Base-by-base conservation (phyloP, 2,888 invertebrate species). In the Petrolisthes manimaculis region DNA sequence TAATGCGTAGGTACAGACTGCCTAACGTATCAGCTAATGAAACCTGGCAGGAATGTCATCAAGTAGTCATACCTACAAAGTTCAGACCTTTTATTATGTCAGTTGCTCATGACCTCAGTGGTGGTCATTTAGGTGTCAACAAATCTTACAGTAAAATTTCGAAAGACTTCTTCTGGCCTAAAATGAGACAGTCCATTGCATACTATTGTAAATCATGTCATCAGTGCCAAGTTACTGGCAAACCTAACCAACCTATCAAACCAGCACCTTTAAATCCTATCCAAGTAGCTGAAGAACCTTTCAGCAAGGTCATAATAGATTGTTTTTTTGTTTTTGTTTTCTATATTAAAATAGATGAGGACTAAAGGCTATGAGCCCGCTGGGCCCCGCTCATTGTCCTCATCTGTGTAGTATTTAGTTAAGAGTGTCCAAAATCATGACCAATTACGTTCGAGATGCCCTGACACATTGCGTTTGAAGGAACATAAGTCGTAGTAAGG, bases 1-100 rank as follows among this genome's bases (percentile, higher is more conserved):
- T 78, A 78, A 78, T 78, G 78, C 12, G 78, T 24, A 78, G 37
- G 37, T 78, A 53, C n/a, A 78, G 78, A 54, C 14, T 6, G 12
- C 78, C 78, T 53, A 54, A 78, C 5, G 78, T 37, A 53, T 51
- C 78, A 53, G 78, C 78, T 78, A 78, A 51, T 78, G 78, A 78
- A 78, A 78, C 53, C 54, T 78, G 78, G 78, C 54, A 54, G 9
- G 78, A 78, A 54, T 78, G 54, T n/a, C 78, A 37, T 21, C 78
- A 78, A 54, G 78, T 78, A n/a, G 54, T 78, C n/a, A 54, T 78
- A 12, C 14, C 78, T 53, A 54, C 8, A 54, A 53, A 53, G 54
- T 78, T 53, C 78, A 37, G 78, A n/a, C 5, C 5, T 5, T 12
- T 8, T 5, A 54, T 78, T 37, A 18, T 78, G 14, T 5, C 5